These are phyloP conservation scores for Pagrus major DNA, from an alignment of 2,113 vertebrate species.

Conservation along the genomic window DNA sequence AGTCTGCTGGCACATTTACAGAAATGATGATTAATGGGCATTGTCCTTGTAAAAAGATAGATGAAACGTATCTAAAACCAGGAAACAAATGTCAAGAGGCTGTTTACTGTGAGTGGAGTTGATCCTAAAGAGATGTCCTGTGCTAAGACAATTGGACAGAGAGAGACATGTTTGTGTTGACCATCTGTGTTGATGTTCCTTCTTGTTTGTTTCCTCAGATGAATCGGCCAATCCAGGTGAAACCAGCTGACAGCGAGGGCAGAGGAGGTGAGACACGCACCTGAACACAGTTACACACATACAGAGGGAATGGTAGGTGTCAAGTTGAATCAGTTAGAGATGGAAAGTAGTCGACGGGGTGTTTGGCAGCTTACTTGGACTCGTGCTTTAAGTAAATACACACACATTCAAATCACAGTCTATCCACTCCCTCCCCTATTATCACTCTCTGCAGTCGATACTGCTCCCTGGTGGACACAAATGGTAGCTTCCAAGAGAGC, in stretches of 20 bases:
- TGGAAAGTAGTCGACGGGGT: constrained; percentile 43
- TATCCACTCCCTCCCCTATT: not conserved
- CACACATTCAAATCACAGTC: constrained; percentile 16
- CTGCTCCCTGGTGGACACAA: constrained; percentile 74
- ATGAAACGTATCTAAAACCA: not conserved
- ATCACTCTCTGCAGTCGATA: constrained; percentile 39
- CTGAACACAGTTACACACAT: not conserved
- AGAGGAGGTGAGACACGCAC: constrained; percentile 83
- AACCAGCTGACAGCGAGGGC: constrained; percentile 86
- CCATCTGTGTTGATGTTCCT: constrained; percentile 36
- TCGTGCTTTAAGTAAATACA: constrained; percentile 18
- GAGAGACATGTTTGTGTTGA: constrained; percentile 34
- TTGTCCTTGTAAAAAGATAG: not conserved
- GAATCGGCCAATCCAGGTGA: constrained; percentile 87
- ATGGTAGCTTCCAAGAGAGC: not conserved
- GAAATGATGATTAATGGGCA: not conserved
- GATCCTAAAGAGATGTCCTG: not conserved
- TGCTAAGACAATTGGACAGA: constrained; percentile 9
- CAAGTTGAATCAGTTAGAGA: constrained; percentile 34
- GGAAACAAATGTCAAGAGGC: not conserved
- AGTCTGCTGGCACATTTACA: not conserved
- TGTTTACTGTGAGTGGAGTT: not conserved
- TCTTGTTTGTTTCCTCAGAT: constrained; percentile 77
- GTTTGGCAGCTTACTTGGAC: constrained; percentile 17
- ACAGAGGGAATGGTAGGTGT: constrained; percentile 42